Evolutionary conservation across 2,113 vertebrate species (phyloP).

Genomic region (Gymnobelideus leadbeateri): DNA sequence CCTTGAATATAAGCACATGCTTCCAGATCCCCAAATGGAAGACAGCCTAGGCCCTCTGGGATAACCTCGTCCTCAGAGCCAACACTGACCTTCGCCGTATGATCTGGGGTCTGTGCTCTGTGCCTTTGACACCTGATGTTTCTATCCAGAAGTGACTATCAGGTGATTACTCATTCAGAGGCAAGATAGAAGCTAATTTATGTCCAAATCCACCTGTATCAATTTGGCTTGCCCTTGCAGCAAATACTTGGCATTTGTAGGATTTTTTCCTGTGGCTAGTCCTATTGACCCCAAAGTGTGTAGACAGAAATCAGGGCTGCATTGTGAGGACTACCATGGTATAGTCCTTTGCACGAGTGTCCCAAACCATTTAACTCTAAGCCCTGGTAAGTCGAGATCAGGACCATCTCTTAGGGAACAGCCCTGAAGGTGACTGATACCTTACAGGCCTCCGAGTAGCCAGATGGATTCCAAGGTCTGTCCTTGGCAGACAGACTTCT

Average conservation of each 20-base stretch:
- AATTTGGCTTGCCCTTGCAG: not conserved
- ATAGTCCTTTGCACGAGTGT: not conserved
- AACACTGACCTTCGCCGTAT: not conserved
- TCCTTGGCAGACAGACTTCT: not conserved
- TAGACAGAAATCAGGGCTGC: not conserved
- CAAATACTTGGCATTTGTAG: not conserved
- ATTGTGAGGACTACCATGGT: not conserved
- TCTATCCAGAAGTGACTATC: not conserved
- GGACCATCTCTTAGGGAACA: not conserved
- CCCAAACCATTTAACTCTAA: not conserved
- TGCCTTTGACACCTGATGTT: not conserved
- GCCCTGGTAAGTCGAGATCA: not conserved
- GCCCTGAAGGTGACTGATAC: not conserved
- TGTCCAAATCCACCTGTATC: not conserved
- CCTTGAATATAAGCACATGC: not conserved
- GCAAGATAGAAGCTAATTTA: not conserved
- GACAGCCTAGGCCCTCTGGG: not conserved
- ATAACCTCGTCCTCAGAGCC: not conserved
- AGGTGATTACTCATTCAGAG: not conserved
- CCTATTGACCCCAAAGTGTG: not conserved
- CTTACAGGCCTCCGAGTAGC: not conserved
- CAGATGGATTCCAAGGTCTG: not conserved
- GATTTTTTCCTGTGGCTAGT: not conserved
- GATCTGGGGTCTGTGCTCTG: not conserved
- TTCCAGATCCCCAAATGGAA: not conserved